phyloP scores from a whole-genome alignment of 2,888 invertebrate genomes.

The Xanthia icteritia region DNA sequence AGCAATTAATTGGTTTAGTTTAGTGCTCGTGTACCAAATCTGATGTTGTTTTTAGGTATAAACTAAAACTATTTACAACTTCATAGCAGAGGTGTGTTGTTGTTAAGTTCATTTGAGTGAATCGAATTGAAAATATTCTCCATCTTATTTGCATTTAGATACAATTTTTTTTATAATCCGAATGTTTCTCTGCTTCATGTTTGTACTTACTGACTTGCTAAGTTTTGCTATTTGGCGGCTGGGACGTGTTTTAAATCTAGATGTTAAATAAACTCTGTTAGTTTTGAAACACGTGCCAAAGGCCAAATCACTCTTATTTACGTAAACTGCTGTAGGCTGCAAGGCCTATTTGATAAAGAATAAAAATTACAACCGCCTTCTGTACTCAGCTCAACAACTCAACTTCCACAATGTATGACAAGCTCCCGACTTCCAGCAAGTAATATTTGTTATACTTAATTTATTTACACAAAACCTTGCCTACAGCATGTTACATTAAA shows the following conservation, averaged over 20 bases:
- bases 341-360: conserved; percentile 20
- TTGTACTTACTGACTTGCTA: not conserved
- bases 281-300: conserved; percentile 1
- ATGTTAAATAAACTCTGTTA: not conserved
- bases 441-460: conserved; percentile 47
- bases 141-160: conserved; percentile 13
- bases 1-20: conserved; percentile 1
- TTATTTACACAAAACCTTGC: conserved; percentile 50
- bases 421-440: conserved; percentile 35
- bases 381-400: conserved; percentile 20
- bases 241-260: not conserved
- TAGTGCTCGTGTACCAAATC: conserved; percentile 14
- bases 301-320: not conserved
- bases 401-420: conserved; percentile 28
- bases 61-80: conserved; percentile 1
- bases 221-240: conserved; percentile 17
- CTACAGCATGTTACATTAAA: conserved; percentile 46
- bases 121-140: conserved; percentile 14
- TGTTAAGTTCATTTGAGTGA: conserved; percentile 4
- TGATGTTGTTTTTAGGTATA: not conserved
- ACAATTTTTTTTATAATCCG: not conserved
- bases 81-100: not conserved
- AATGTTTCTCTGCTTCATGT: not conserved
- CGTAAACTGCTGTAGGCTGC: too few relatives aligned
- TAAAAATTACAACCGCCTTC: conserved; percentile 19